Evolutionary conservation across 1,140 invertebrate genomes (phyloP), one percentile per base, ranked within the genome.

Genomic region (Brachionus rubens): DNA sequence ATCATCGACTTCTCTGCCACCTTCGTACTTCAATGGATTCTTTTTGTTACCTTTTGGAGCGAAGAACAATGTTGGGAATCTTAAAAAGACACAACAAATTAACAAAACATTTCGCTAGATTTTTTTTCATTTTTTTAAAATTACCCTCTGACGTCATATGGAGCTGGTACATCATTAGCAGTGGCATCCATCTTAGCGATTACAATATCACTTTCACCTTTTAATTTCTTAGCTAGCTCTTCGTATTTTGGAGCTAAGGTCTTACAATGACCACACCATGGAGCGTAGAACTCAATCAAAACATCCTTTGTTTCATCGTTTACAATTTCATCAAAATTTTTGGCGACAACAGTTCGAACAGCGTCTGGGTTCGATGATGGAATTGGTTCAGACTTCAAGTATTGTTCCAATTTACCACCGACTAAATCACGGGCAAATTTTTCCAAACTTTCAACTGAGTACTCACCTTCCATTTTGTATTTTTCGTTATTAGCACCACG

Each of bases 101-200:
- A 59, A 36, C 14, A 24, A 70, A n/a, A 0, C 1, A 9, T 0
- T 24, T 16, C 21, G 21, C n/a, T 16, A 26, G 26, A 68, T n/a
- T 70, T 21, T 1, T n/a, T n/a, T 9, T 47, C 40, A n/a, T 16
- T 28, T 28, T 21, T 24, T 46, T 47, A n/a, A 46, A 36, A 26
- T 46, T 19, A 99, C 84, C 87, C 96, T 79, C 89, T 88, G 14
- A 99, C 96, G 80, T 98, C 92, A 85, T 90, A 99, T 76, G 87
- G 83, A n/a, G 89, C 84, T 77, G 94, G 93, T 77, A 98, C 95
- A 87, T 99, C 96, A 85, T 99, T 99, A 50, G 93, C 93, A 0
- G 96, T 98, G 28, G 96, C 96, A 85, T 99, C 96, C 86, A 99
- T 92, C 83, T 99, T 99, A 0, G 96, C 92, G 82, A 99, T 96